Percentiles rank a stretch among this genome's conserved stretches.
phyloP scores from a whole-genome alignment of 35 echinoderm and acorn worm genomes.

The Patiria miniata region DNA sequence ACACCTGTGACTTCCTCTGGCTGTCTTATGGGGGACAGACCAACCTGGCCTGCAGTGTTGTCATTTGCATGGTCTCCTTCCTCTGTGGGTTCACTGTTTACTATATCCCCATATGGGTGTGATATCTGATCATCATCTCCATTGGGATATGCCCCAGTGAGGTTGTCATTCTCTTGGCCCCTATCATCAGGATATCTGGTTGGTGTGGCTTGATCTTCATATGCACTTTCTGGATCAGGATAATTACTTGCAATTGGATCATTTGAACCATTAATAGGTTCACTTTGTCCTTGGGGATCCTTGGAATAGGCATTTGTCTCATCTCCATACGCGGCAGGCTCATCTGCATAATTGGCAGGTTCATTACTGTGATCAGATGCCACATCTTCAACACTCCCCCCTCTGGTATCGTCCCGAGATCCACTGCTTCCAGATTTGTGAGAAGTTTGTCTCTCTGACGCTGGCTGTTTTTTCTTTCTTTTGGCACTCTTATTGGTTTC shows the following conservation, averaged over 20 bases:
- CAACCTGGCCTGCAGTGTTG: not conserved
- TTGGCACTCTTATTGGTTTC: constrained; percentile 36
- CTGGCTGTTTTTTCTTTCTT: constrained; percentile 37
- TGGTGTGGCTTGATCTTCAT: not conserved
- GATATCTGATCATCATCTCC: not conserved
- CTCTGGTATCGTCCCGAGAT: not conserved
- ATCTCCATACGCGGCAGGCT: not conserved
- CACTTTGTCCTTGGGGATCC: no score
- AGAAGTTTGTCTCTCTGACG: not conserved
- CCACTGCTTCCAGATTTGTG: not conserved
- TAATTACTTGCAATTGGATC: not conserved
- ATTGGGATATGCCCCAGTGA: not conserved
- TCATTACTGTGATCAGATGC: not conserved
- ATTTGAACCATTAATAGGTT: no score
- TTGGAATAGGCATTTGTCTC: no score
- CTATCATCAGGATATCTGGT: not conserved
- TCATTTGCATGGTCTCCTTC: not conserved
- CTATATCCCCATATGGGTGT: not conserved
- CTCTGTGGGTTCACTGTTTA: not conserved
- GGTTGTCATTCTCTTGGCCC: not conserved
- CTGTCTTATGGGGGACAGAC: not conserved
- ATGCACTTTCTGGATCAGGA: not conserved
- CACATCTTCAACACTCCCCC: not conserved
- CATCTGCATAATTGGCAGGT: constrained; percentile 21
- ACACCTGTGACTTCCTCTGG: not conserved